Percentiles rank a stretch among this genome's conserved stretches.
These are phyloP conservation scores for Clostera curtula DNA, from an alignment of 2,888 invertebrate genomes.

Conservation along the genomic window DNA sequence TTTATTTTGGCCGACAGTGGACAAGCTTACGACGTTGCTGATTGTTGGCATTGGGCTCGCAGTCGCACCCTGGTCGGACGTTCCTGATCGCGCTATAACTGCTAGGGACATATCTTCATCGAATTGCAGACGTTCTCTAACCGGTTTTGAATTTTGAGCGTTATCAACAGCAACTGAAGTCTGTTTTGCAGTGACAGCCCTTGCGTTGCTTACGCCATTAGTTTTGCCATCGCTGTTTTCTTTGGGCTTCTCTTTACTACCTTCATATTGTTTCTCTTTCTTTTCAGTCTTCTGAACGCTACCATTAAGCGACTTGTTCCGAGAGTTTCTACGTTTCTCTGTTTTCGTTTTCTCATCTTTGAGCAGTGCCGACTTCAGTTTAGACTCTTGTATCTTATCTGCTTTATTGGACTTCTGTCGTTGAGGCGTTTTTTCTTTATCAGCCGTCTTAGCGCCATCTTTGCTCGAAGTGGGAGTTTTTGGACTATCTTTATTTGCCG, in stretches of 20 bases:
- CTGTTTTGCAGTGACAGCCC: conserved; percentile 7
- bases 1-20: conserved; percentile 25
- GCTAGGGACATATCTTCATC: conserved; percentile 52
- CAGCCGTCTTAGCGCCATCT: background rate
- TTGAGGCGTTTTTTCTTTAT: conserved; percentile 10
- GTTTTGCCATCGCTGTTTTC: conserved; percentile 20
- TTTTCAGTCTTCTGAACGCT: conserved; percentile 24
- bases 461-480: background rate
- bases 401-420: conserved; percentile 18
- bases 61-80: conserved; percentile 16
- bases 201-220: too few relatives aligned
- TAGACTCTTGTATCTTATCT: conserved; percentile 18
- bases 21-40: conserved; percentile 48
- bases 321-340: conserved; percentile 36
- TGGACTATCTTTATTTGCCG: conserved; percentile 1
- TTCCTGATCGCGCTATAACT: conserved; percentile 31
- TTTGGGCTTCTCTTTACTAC: conserved; percentile 24
- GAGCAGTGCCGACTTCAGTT: conserved; percentile 23
- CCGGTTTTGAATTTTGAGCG: conserved; percentile 19
- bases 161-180: conserved; percentile 9
- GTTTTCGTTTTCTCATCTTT: conserved; percentile 27
- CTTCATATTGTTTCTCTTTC: conserved; percentile 15
- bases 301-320: conserved; percentile 34
- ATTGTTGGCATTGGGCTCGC: conserved; percentile 44
- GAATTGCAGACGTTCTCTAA: conserved; percentile 33